phyloP scores from a whole-genome alignment of 1,140 invertebrate species.

The Epicauta chinensis region DNA sequence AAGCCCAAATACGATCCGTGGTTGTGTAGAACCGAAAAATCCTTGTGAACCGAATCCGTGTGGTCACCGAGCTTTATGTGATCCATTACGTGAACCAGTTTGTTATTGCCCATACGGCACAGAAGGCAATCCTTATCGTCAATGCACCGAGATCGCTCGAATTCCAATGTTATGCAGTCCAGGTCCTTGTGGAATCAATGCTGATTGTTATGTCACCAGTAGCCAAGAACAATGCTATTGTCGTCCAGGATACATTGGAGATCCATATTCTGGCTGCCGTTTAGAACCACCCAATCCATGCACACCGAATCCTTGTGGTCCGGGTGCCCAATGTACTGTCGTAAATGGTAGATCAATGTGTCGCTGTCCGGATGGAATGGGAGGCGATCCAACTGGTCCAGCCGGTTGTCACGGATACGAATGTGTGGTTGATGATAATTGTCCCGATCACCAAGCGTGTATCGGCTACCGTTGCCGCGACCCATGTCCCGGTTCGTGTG shows the following conservation, averaged over 20 bases:
- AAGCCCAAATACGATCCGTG: conserved; percentile 79
- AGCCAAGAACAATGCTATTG: conserved; percentile 74
- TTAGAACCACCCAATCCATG: conserved; percentile 58
- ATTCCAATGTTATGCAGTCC: conserved; percentile 62
- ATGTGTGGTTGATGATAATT: conserved; percentile 71
- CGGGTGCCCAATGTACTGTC: conserved; percentile 64
- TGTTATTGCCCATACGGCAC: conserved; percentile 74
- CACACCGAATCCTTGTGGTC: conserved; percentile 70
- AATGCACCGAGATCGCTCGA: conserved; percentile 54
- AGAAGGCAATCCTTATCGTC: conserved; percentile 71
- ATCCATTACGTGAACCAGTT: conserved; percentile 65
- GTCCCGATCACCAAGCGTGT: conserved; percentile 62
- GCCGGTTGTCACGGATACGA: conserved; percentile 66
- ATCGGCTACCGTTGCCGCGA: conserved; percentile 70
- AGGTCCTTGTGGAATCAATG: conserved; percentile 72
- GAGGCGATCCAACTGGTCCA: conserved; percentile 67
- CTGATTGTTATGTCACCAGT: conserved; percentile 69
- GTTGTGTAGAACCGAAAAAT: conserved; percentile 69
- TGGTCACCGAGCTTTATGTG: conserved; percentile 70
- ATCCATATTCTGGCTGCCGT: conserved; percentile 59
- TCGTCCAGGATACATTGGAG: conserved; percentile 62
- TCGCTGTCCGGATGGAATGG: conserved; percentile 64
- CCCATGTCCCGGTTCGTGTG: conserved; percentile 76
- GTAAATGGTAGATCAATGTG: conserved; percentile 63
- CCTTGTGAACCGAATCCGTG: conserved; percentile 78